Evolutionary conservation across 2,113 vertebrate genomes (phyloP).

Genomic region (Brachypodius melanocephalos): DNA sequence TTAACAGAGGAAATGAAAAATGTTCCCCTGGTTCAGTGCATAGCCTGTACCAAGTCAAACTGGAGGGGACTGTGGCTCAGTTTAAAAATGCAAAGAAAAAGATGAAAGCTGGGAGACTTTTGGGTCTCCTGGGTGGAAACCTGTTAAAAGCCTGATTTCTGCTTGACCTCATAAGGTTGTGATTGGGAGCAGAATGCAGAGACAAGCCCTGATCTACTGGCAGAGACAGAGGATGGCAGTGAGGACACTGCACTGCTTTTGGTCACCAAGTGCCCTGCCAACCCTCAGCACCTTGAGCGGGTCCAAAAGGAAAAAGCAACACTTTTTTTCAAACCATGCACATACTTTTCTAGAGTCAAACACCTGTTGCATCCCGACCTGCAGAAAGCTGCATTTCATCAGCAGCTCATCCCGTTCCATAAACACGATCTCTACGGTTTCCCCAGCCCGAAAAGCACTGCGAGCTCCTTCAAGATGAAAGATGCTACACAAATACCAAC

Average conservation of each 20-base stretch:
- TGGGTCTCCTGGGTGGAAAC: background rate
- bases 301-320: background rate
- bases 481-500: conserved; percentile 15
- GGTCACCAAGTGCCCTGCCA: background rate
- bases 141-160: background rate
- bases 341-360: background rate
- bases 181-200: background rate
- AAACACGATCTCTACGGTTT: accelerated
- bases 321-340: background rate
- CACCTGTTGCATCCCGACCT: background rate
- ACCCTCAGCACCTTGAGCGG: background rate
- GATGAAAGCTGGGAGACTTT: background rate
- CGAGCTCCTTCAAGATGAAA: background rate
- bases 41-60: conserved; percentile 1
- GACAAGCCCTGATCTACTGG: background rate
- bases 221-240: background rate
- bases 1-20: background rate
- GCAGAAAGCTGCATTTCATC: background rate
- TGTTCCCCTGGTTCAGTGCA: background rate
- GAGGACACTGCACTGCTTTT: background rate
- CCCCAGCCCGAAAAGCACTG: background rate
- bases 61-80: background rate
- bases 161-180: background rate
- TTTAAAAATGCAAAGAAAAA: background rate
- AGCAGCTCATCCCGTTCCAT: background rate